These are phyloP conservation scores for Oxytorus armatus DNA, from an alignment of 2,888 invertebrate genomes.

Conservation along the genomic window DNA sequence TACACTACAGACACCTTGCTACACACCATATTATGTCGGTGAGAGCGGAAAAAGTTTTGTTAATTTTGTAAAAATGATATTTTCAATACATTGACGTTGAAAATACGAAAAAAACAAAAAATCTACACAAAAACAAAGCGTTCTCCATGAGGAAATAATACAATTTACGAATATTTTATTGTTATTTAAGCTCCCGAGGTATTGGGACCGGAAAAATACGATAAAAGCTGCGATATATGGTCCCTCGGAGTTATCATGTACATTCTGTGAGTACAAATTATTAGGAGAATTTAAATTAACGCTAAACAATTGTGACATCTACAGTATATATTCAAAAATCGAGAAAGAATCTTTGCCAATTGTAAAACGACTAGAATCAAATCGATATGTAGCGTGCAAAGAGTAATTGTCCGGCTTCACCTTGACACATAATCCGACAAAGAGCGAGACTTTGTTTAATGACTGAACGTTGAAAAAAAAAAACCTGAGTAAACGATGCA, in stretches of 20 bases:
- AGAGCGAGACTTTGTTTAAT: too few species aligned
- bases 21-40: slow-evolving; percentile 99
- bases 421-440: slow-evolving; percentile 3
- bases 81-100: too few species aligned
- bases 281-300: too few species aligned
- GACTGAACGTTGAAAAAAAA: too few species aligned
- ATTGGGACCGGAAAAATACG: slow-evolving; percentile 98
- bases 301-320: too few species aligned
- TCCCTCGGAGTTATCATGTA: slow-evolving; percentile 99
- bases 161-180: slow-evolving; percentile 3
- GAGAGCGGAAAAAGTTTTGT: slow-evolving; percentile 68
- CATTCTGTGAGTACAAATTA: slow-evolving; percentile 91
- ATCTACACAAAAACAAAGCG: neutral
- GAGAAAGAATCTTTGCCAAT: too few species aligned
- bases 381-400: neutral
- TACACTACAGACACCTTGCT: slow-evolving; percentile 98
- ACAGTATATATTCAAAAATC: too few species aligned
- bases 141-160: neutral
- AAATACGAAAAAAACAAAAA: too few species aligned
- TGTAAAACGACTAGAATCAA: slow-evolving; percentile 1
- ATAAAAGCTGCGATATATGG: slow-evolving; percentile 99
- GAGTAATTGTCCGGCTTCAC: neutral
- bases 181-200: slow-evolving; percentile 90
- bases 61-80: neutral
- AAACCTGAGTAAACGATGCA: neutral